Conservation (phyloP, 2,797 vertebrate species). For the Mycteria americana region DNA sequence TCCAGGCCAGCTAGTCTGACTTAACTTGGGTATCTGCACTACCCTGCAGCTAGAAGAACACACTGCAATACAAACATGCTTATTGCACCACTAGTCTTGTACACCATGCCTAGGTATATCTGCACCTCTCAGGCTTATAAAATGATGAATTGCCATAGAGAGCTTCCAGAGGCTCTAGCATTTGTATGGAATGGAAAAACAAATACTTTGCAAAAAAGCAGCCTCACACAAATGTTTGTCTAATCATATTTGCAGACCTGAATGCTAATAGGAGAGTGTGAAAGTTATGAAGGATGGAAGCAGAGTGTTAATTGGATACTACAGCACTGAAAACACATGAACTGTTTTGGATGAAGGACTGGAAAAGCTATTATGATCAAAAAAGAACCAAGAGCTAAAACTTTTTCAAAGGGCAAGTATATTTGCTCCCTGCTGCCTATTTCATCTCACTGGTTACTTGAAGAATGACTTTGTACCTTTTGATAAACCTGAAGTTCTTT, state of each 20-base stretch:
- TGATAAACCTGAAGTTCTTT: conserved; percentile 86
- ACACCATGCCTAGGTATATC: not conserved
- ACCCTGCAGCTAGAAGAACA: not conserved
- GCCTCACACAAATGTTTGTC: not conserved
- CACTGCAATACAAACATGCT: not conserved
- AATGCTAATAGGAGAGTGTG: not conserved
- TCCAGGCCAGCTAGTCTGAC: not conserved
- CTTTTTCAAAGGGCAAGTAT: not conserved
- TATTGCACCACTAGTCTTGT: not conserved
- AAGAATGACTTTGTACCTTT: conserved; percentile 76
- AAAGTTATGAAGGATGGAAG: not conserved
- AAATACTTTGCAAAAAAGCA: not conserved
- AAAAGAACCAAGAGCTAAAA: not conserved
- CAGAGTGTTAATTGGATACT: not conserved
- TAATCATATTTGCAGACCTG: not conserved
- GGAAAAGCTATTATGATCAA: not conserved
- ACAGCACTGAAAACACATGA: not conserved
- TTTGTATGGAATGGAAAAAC: not conserved
- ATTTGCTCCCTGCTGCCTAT: not conserved
- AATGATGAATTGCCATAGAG: not conserved
- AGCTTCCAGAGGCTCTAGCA: not conserved
- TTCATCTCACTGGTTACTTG: not conserved
- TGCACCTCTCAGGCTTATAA: not conserved
- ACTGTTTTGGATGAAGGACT: not conserved
- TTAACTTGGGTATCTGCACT: not conserved